Evolutionary conservation across 2,113 vertebrate species (phyloP), one percentile per base, ranked within the genome.

Genomic region (Montifringilla adamsi): DNA sequence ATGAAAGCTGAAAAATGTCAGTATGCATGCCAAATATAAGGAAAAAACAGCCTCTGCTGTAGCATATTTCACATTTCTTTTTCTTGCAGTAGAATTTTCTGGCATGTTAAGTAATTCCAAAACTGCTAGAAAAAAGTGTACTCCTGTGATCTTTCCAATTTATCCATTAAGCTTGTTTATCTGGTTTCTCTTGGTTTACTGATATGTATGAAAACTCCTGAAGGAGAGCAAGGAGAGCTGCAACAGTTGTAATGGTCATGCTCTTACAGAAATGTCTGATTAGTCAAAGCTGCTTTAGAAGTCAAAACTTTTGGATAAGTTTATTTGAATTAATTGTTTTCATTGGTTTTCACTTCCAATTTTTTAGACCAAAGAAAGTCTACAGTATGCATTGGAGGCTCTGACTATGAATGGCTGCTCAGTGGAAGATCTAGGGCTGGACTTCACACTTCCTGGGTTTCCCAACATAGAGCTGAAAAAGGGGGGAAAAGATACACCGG

Each of bases 371-470:
- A 99, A 99, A 98, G 99, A 99, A 97, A 99, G 98, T 95, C 98
- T 99, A 74, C 99, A 99, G 91, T 98, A 99, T 98, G 99, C 98
- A 35, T 98, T 99, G 96, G 99, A 99, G 96, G 99, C 98, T 97
- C 98, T 99, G 88, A 99, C 98, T 84, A 99, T 99, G 99, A 99
- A 99, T 86, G 99, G 99, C 96, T 99, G 99, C 97, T 99, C 99
- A 47, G 99, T 99, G 94, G 99, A 99, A 97, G 99, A 99, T 94
- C 98, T 99, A 62, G 99, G 99, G 43, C 96, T 99, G 97, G 99
- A 99, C 97, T 99, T 99, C 95, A 99, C 99, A 28, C 98, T 99
- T 75, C 99, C 99, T 58, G 99, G 99, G 18, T 99, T 99, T 98
- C 99, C 99, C 44, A 99, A 99, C 94, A 99, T 99, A 58, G 99